Conservation (phyloP, 2,797 vertebrate genomes). For the Typhlichthys subterraneus region DNA sequence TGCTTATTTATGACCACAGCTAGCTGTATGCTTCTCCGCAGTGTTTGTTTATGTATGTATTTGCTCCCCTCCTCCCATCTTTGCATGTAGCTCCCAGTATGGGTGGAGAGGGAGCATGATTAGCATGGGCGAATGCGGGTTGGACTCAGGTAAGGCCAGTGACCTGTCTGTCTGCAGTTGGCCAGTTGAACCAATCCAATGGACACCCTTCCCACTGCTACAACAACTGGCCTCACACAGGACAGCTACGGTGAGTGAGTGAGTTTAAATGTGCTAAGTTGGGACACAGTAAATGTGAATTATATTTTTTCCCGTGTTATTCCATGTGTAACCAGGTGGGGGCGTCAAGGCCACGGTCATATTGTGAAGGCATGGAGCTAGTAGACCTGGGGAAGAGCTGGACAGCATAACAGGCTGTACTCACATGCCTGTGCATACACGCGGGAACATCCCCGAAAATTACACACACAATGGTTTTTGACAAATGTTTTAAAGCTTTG, state of each 20-base stretch:
- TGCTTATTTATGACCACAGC: too few relatives aligned
- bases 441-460: background rate
- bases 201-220: conserved; percentile 86
- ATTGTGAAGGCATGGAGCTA: conserved; percentile 89
- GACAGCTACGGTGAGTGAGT: conserved; percentile 60
- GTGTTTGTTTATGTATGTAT: too few relatives aligned
- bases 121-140: conserved; percentile 84
- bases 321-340: conserved; percentile 68
- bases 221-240: conserved; percentile 80
- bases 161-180: conserved; percentile 89
- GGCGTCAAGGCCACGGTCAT: conserved; percentile 76
- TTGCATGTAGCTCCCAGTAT: conserved; percentile 76
- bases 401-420: conserved; percentile 78
- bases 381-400: conserved; percentile 85
- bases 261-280: background rate
- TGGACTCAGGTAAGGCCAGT: conserved; percentile 90
- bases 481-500: conserved; percentile 4
- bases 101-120: conserved; percentile 83
- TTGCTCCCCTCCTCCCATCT: background rate
- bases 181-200: conserved; percentile 87
- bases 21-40: too few relatives aligned
- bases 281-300: background rate
- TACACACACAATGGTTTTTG: background rate
- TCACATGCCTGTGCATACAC: background rate
- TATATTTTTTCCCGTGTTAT: conserved; percentile 4